Evolutionary conservation across 2,113 vertebrate species (phyloP).

Genomic region (Nicator chloris): DNA sequence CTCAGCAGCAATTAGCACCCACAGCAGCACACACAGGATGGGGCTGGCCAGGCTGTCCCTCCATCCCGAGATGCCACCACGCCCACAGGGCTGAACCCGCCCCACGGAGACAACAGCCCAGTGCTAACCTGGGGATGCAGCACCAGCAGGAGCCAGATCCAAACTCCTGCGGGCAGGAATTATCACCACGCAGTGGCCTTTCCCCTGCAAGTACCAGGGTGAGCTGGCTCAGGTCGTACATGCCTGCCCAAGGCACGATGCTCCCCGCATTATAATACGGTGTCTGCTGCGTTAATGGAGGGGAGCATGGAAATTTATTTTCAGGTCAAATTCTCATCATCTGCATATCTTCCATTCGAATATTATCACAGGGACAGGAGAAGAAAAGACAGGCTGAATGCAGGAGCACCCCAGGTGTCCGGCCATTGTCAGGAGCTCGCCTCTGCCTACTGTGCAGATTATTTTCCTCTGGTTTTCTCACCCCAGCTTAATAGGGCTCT

Average conservation of each 20-base stretch:
- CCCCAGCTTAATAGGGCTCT: background rate
- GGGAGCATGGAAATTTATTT: slow-evolving; percentile 17
- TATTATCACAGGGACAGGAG: slow-evolving; percentile 3
- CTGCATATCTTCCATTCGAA: slow-evolving; percentile 7
- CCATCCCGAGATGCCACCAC: background rate
- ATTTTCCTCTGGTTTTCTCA: slow-evolving; percentile 18
- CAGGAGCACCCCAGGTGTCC: slow-evolving; percentile 21
- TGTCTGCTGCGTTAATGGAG: background rate
- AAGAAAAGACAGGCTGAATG: slow-evolving; percentile 35
- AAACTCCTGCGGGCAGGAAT: background rate
- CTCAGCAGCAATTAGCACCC: background rate
- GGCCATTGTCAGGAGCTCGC: slow-evolving; percentile 25
- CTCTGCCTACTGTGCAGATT: slow-evolving; percentile 13
- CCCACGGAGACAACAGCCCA: background rate
- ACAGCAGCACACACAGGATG: background rate
- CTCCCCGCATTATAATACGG: background rate
- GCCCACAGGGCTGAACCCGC: accelerated
- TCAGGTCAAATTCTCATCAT: slow-evolving; percentile 46
- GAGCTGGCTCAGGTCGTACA: background rate
- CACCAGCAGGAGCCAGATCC: background rate
- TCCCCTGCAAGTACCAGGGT: background rate
- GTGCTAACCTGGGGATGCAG: background rate
- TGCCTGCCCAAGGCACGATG: background rate
- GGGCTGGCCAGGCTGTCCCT: background rate
- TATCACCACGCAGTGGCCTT: background rate